phyloP scores from a whole-genome alignment of 2,113 vertebrate genomes.

The Baryphthengus martii region DNA sequence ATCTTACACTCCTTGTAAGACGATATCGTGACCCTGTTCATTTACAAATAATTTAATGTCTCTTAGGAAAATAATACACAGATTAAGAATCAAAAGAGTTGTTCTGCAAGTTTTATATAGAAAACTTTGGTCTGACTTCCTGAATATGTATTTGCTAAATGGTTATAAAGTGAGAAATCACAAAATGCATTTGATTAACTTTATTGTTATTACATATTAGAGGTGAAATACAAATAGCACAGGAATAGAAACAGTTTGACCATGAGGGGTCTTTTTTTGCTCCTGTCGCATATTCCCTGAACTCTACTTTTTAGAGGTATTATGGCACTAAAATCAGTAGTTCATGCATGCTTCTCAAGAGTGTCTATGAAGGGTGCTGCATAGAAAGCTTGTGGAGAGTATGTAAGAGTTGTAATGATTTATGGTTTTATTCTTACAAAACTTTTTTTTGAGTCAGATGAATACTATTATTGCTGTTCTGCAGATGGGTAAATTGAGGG shows the following conservation, averaged over 20 bases:
- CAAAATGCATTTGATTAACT: not conserved
- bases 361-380: not conserved
- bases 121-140: not conserved
- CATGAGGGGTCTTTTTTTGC: not conserved
- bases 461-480: conserved; percentile 35
- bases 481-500: conserved; percentile 43
- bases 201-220: not conserved
- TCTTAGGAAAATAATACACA: not conserved
- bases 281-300: not conserved
- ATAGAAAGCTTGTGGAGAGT: conserved; percentile 7
- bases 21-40: not conserved
- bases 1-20: not conserved
- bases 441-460: conserved; percentile 41
- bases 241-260: not conserved
- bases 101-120: not conserved
- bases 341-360: not conserved
- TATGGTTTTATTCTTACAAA: conserved; percentile 46
- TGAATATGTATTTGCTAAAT: not conserved
- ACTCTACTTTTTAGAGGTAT: not conserved
- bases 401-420: conserved; percentile 30
- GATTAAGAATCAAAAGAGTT: not conserved
- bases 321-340: not conserved
- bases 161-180: not conserved
- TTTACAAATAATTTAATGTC: not conserved
- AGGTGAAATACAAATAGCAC: not conserved